Evolutionary conservation across 2,113 vertebrate species (phyloP).

Genomic region (Otocyon megalotis): DNA sequence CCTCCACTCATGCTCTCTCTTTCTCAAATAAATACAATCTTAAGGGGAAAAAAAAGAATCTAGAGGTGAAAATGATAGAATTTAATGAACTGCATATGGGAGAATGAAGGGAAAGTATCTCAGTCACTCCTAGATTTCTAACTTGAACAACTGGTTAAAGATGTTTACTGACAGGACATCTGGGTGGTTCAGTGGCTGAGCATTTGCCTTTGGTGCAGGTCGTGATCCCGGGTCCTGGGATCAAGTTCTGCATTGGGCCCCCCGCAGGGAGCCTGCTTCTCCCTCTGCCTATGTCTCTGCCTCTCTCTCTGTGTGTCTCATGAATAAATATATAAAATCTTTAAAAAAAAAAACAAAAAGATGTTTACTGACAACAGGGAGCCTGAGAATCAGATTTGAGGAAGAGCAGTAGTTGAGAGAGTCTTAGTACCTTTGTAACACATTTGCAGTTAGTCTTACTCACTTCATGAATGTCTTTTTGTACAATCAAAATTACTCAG

Average conservation of each 20-base stretch:
- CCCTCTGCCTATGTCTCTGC: no score
- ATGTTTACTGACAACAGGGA: background rate
- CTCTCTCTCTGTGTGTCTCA: no score
- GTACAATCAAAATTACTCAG: background rate
- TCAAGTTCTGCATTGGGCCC: no score
- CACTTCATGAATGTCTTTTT: background rate
- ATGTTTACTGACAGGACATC: no score
- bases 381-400: background rate
- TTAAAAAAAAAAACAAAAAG: no score
- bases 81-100: background rate
- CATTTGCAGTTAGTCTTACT: slow-evolving; percentile 1
- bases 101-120: background rate
- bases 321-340: no score
- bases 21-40: background rate
- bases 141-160: background rate
- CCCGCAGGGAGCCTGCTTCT: no score
- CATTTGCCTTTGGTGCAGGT: no score
- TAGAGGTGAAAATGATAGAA: background rate
- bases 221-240: no score
- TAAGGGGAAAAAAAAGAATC: background rate
- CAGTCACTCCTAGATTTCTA: background rate
- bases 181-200: no score
- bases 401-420: background rate
- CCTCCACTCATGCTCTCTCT: background rate
- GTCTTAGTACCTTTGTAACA: background rate